Base-by-base conservation (phyloP, 2,888 invertebrate genomes). In the Alcis repandata region DNA sequence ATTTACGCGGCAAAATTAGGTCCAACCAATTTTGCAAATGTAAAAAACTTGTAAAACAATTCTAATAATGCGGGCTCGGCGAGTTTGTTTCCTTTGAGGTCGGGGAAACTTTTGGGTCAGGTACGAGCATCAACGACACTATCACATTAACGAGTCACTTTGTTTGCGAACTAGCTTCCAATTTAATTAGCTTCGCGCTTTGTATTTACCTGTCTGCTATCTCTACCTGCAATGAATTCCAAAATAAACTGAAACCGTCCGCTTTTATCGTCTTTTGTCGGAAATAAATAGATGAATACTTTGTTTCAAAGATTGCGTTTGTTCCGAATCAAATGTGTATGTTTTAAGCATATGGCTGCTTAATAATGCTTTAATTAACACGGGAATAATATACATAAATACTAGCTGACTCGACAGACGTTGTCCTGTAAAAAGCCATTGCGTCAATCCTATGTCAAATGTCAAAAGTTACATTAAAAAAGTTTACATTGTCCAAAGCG, bases 131-230 rank as follows among this genome's bases (percentile, higher is more conserved):
- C 76, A 78, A 74, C 83, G 84, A 83, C 85, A 86, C 86, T 87
- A 87, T 87, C 82, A 84, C 85, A 84, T 86, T 87, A 87, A 83
- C 83, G 80, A 84, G 80, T 83, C 80, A 83, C 83, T 86, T 80
- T 81, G 82, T 83, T 83, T 80, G 80, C 76, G 74, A 82, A 83
- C 83, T 78, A 82, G 79, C 79, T 82, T 80, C 79, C 84, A 83
- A 88, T 86, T 86, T 85, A 85, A 88, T 88, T 87, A 88, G 80
- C 73, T 72, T 71, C 73, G 65, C 72, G 73, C 68, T 77, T 75
- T 74, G 71, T 76, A 75, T 71, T 76, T 71, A 66, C 69, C 43
- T 51, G 40, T 46, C 27, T 36, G 40, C 57, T 45, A 41, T 17
- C 27, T 53, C 52, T 59, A 53, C 53, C 57, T 53, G 63, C 40